Conservation (phyloP, 2,888 invertebrate species). For the Drosophila kanekoi region DNA sequence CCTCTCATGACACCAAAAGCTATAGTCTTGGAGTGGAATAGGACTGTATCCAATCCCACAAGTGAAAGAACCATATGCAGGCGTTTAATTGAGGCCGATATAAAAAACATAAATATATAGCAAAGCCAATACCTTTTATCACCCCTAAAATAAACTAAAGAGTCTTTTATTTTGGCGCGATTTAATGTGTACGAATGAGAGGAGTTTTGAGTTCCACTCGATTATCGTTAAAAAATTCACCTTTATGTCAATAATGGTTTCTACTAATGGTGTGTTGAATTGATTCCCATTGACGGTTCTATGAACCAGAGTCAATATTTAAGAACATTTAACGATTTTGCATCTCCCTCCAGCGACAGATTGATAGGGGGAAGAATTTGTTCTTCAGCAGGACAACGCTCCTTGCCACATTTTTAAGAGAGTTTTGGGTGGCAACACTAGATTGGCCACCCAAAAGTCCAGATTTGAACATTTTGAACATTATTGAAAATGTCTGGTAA, state of each 20-base stretch:
- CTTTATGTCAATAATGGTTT: slow-evolving; percentile 26
- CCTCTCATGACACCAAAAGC: no score
- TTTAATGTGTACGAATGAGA: slow-evolving; percentile 20
- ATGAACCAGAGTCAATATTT: slow-evolving; percentile 37
- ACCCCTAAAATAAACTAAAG: no score
- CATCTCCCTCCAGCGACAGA: slow-evolving; percentile 28
- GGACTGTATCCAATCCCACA: slow-evolving; percentile 1
- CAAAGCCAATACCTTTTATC: no score
- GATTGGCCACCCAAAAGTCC: no score
- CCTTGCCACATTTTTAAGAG: neutral
- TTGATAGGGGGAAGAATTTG: slow-evolving; percentile 32
- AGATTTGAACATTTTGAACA: no score
- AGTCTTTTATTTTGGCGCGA: slow-evolving; percentile 6
- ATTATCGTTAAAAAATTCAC: slow-evolving; percentile 18
- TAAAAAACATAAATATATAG: no score
- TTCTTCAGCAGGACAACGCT: slow-evolving; percentile 27
- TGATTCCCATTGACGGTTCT: slow-evolving; percentile 27
- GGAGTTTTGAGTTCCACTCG: slow-evolving; percentile 12
- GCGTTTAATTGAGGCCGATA: no score
- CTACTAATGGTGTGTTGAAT: slow-evolving; percentile 29
- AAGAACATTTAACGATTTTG: slow-evolving; percentile 20
- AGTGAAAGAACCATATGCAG: neutral
- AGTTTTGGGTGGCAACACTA: no score
- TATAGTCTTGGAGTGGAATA: neutral
- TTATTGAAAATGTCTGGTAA: no score